These are phyloP conservation scores for Scolopax bukidnonensis DNA, from an alignment of 2,797 vertebrate species.

Conservation along the genomic window DNA sequence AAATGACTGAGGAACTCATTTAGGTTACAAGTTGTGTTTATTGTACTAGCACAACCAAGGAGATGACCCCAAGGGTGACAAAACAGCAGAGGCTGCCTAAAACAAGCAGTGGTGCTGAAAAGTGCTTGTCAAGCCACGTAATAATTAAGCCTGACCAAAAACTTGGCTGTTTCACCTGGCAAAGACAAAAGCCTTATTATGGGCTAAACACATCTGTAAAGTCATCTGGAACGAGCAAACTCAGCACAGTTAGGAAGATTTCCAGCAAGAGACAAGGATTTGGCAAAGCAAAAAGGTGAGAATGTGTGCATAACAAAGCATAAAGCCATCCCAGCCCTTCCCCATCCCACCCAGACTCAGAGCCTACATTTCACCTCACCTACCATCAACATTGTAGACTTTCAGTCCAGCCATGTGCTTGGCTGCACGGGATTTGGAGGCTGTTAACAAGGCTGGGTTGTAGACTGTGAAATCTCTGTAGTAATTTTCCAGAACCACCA, in stretches of 20 bases:
- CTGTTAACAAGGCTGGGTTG: slow-evolving; percentile 90
- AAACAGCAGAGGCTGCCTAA: background rate
- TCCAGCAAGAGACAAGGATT: slow-evolving; percentile 41
- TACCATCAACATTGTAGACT: slow-evolving; percentile 95
- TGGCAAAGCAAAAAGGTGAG: slow-evolving; percentile 55
- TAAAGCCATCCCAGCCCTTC: slow-evolving; percentile 3
- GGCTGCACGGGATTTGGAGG: slow-evolving; percentile 88
- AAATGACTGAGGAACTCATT: background rate
- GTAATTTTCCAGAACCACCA: slow-evolving; percentile 94
- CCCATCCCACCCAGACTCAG: slow-evolving; percentile 13
- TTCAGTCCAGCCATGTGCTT: slow-evolving; percentile 94
- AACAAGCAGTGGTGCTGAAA: background rate
- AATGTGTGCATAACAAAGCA: slow-evolving; percentile 38
- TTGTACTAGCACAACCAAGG: background rate
- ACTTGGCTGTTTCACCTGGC: background rate
- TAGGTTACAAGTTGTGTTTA: slow-evolving; percentile 8
- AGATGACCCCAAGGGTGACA: slow-evolving; percentile 7
- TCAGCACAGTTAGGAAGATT: background rate
- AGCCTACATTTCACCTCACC: slow-evolving; percentile 58
- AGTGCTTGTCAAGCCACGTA: background rate
- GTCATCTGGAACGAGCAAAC: background rate
- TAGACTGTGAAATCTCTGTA: slow-evolving; percentile 94
- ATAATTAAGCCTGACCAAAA: background rate
- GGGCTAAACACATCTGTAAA: slow-evolving; percentile 19
- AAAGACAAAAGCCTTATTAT: slow-evolving; percentile 29